phyloP scores from a whole-genome alignment of 2,113 vertebrate genomes.

The Perca schrenkii region DNA sequence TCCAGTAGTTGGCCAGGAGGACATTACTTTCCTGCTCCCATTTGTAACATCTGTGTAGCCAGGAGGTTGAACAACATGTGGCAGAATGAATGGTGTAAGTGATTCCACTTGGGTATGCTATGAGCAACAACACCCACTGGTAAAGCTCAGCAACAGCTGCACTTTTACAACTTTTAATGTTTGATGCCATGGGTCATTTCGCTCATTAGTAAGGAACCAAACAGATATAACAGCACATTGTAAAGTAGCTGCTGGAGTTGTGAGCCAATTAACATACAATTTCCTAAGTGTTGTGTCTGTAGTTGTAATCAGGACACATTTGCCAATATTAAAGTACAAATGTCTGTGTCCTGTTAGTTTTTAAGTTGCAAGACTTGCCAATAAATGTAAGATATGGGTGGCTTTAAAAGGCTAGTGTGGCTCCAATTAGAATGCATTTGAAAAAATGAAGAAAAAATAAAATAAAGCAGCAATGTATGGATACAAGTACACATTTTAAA shows the following conservation, averaged over 20 bases:
- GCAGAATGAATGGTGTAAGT: neutral
- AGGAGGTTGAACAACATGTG: constrained; percentile 23
- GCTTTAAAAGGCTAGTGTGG: neutral
- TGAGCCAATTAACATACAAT: neutral
- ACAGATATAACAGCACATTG: neutral
- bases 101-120: constrained; percentile 35
- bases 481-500: neutral
- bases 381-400: neutral
- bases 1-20: neutral
- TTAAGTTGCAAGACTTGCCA: neutral
- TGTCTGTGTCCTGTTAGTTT: neutral
- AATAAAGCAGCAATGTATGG: neutral
- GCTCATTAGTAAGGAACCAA: neutral
- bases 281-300: neutral
- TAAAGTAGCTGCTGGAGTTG: neutral
- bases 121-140: constrained; percentile 10
- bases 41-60: constrained; percentile 39
- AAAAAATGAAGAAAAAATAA: neutral
- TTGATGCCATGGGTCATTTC: neutral
- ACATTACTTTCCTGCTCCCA: constrained; percentile 22
- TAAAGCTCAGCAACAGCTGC: neutral
- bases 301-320: neutral
- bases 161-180: neutral
- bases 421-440: neutral
- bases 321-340: neutral